Base-by-base conservation (phyloP, 2,888 invertebrate genomes). In the Pseudococcus jackbeardsleyi region DNA sequence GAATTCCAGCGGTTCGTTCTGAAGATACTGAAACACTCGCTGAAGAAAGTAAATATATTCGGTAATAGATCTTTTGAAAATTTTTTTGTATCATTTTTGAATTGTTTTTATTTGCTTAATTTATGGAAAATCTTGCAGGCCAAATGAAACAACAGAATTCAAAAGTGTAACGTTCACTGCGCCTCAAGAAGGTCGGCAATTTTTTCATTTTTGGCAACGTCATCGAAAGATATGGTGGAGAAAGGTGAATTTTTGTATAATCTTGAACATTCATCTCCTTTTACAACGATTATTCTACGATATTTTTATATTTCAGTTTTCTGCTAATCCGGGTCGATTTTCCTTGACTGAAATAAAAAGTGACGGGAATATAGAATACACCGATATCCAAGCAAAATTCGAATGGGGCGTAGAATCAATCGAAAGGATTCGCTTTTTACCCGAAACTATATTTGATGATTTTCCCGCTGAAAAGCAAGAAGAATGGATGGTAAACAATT, bases 221-320 rank as follows among this genome's bases (percentile, higher is more conserved):
- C 95, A 95, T 90, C 93, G 96, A 88, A 95, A 95, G 91, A 94
- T 95, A 90, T 97, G 96, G 96, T 97, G 96, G 96, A 94, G 96
- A 92, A 95, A 95, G 91, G 94, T 95, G 90, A 54, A 33, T 88
- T n/a, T n/a, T 22, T 54, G 15, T 6, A 33, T 0, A 33, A 39
- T 39, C 2, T 42, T 12, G 0, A 64, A 22, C n/a, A 19, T 12
- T 68, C 46, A 7, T 79, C 33, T 15, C 89, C 50, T 89, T 86
- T 42, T 64, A 87, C 22, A 9, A 26, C 86, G 3, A 22, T 50
- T 59, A 46, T 64, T 46, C 6, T 89, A 11, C 54, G 82, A 89
- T 88, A 79, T 89, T 89, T 88, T 9, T 26, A 64, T 79, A 68
- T 90, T 92, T 77, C 91, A 95, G 93, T 93, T 95, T 91, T 95